Evolutionary conservation across 2,113 vertebrate species (phyloP), one percentile per base, ranked within the genome.

Genomic region (Globicephala melas): DNA sequence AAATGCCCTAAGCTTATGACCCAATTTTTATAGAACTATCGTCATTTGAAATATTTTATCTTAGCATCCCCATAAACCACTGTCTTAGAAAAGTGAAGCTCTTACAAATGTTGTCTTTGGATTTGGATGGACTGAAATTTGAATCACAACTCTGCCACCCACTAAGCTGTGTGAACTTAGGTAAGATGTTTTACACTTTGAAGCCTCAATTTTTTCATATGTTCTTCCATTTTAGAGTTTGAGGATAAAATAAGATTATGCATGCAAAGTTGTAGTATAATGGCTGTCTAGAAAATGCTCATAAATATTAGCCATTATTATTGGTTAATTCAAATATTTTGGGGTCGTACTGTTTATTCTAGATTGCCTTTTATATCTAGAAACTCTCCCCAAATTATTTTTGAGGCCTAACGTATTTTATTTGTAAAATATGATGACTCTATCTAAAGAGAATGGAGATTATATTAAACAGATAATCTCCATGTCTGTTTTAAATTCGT

Each of bases 1-100:
- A 96, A 91, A 83, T 79, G 70, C 44, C 95, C 68, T 80, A 80
- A 95, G 74, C 62, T 85, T 83, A 95, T 93, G 71, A 95, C 73
- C 71, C 41, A 87, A 60, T 77, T 86, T 94, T 96, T 96, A 60
- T 93, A 70, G 47, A 94, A 90, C 55, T 60, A 92, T 90, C 28
- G 21, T 87, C 68, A 91, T 36, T 67, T 85, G 58, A 97, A 97
- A 77, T 87, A 94, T 41, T 71, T 95, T 73, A 21, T 50, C 21
- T 79, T 33, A 38, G 41, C 68, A 44, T 71, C 71, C 15, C 53
- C 58, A 71, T 23, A 90, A 92, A 92, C 17, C 80, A 92, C 36
- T 33, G 23, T 91, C 26, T 55, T 95, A 84, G 73, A 70, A 81
- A 93, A 96, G n/a, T 20, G 36, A 50, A 89, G 5, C 50, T 84